Percentiles rank a stretch among this genome's conserved stretches.
Evolutionary conservation across 2,113 vertebrate genomes (phyloP).

Genomic region (Atrichornis clamosus): DNA sequence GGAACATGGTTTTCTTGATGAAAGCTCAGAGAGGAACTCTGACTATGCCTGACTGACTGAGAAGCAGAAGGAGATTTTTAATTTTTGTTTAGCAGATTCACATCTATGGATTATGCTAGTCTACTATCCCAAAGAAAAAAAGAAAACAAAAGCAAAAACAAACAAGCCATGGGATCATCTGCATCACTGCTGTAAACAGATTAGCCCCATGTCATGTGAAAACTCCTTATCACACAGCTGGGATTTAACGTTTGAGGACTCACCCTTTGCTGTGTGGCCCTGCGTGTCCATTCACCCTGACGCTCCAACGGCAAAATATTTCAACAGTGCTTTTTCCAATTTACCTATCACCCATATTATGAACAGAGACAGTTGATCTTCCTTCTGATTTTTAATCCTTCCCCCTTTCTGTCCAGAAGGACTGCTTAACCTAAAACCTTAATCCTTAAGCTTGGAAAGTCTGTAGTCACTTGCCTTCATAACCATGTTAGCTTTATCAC

Average conservation of each 20-base stretch:
- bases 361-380: constrained; percentile 37
- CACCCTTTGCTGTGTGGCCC: not conserved
- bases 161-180: constrained; percentile 7
- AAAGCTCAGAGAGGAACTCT: not conserved
- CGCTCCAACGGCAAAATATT: not conserved
- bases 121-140: not conserved
- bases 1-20: not conserved
- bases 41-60: not conserved
- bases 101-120: not conserved
- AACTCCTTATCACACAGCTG: not conserved
- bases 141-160: not conserved
- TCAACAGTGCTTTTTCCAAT: not conserved
- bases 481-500: constrained; percentile 61
- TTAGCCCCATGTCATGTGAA: constrained; percentile 1
- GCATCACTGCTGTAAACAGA: constrained; percentile 11
- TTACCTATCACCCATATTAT: constrained; percentile 39
- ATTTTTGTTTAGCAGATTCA: constrained; percentile 28
- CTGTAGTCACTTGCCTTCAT: constrained; percentile 64
- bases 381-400: constrained; percentile 66
- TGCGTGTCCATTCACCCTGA: not conserved
- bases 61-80: not conserved
- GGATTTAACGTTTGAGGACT: not conserved
- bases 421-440: constrained; percentile 69
- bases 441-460: constrained; percentile 67
- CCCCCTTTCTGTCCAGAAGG: constrained; percentile 54